Percentiles rank a stretch among this genome's conserved stretches.
Evolutionary conservation across 2,797 vertebrate genomes (phyloP).

Genomic region (Myiothlypis chrysogaster): DNA sequence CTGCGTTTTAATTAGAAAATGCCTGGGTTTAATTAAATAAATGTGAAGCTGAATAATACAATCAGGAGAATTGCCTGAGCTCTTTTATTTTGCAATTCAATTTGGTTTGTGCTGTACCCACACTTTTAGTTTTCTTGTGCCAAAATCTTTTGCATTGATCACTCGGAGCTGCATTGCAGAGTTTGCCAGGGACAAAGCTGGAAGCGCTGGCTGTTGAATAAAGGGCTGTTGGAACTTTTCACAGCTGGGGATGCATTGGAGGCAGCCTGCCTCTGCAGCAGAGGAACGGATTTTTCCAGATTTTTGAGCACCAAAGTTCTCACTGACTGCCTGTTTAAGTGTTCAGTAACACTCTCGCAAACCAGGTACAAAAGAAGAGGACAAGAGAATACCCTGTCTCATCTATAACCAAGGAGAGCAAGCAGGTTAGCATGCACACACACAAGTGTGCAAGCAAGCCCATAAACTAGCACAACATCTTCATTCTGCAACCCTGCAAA

Average conservation of each 20-base stretch:
- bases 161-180: conserved; percentile 52
- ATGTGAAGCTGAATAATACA: conserved; percentile 1
- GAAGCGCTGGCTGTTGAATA: not conserved
- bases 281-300: not conserved
- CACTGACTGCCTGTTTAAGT: fast-evolving
- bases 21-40: conserved; percentile 44
- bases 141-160: conserved; percentile 56
- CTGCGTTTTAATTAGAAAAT: conserved; percentile 35
- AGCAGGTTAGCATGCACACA: not conserved
- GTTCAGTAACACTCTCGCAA: not conserved
- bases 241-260: not conserved
- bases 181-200: conserved; percentile 33
- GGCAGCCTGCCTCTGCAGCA: not conserved
- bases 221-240: conserved; percentile 39
- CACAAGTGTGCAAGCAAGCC: fast-evolving
- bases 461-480: not conserved
- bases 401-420: not conserved
- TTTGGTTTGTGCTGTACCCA: conserved; percentile 37
- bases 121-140: not conserved
- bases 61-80: not conserved
- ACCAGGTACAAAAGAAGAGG: not conserved
- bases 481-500: not conserved
- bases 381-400: not conserved
- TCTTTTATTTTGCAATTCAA: conserved; percentile 42
- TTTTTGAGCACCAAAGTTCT: not conserved